Percentiles rank a stretch among this genome's conserved stretches.
Evolutionary conservation across 2,797 vertebrate species (phyloP).

Genomic region (Triplophysa yarkandensis): DNA sequence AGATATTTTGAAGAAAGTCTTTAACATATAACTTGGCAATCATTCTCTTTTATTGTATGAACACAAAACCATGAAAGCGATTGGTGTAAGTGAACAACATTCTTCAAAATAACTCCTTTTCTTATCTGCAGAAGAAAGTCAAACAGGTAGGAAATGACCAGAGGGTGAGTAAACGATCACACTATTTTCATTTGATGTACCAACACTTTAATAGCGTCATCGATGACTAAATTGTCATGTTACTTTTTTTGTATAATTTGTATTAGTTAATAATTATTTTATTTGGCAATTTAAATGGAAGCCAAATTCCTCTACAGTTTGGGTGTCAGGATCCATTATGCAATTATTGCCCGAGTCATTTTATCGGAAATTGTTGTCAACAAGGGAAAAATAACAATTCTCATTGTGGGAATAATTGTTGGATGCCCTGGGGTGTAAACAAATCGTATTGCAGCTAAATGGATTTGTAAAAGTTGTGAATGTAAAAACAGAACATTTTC

Average conservation of each 20-base stretch:
- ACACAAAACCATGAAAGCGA: too few species aligned
- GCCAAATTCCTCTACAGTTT: slow-evolving; percentile 30
- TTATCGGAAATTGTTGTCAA: slow-evolving; percentile 29
- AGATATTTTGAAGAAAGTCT: too few species aligned
- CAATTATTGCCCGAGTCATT: slow-evolving; percentile 37
- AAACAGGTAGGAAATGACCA: too few species aligned
- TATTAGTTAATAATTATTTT: slow-evolving; percentile 14
- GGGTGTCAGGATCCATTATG: slow-evolving; percentile 26
- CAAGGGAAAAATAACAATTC: slow-evolving; percentile 33
- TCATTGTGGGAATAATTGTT: slow-evolving; percentile 39
- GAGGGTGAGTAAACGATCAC: too few species aligned
- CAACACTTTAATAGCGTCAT: too few species aligned
- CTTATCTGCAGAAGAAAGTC: too few species aligned
- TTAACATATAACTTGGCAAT: too few species aligned
- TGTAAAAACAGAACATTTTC: neutral
- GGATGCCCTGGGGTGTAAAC: slow-evolving; percentile 45
- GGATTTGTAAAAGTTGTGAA: slow-evolving; percentile 13
- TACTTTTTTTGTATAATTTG: slow-evolving; percentile 18
- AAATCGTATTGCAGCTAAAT: slow-evolving; percentile 38
- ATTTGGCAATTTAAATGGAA: slow-evolving; percentile 32
- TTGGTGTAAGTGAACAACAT: too few species aligned
- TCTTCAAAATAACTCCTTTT: too few species aligned
- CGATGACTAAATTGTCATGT: neutral
- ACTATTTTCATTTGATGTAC: too few species aligned
- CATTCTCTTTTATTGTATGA: too few species aligned